These are phyloP conservation scores for Tricholaema leucomelas DNA, from an alignment of 2,113 vertebrate genomes.

Conservation along the genomic window DNA sequence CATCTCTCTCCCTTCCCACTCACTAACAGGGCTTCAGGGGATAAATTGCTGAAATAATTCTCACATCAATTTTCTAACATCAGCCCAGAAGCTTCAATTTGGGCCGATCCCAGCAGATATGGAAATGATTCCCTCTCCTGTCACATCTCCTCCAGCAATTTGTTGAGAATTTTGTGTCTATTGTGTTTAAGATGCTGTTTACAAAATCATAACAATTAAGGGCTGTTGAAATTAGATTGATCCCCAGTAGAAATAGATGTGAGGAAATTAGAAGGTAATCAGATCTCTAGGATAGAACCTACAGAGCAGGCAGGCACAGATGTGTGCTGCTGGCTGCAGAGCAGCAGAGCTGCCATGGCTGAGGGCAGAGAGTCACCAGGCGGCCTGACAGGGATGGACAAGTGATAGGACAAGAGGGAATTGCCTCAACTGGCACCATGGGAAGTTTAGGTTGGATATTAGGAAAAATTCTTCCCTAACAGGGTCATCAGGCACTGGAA, in stretches of 20 bases:
- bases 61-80: conserved; percentile 41
- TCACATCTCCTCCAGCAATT: conserved; percentile 51
- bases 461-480: too few relatives aligned
- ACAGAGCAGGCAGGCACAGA: not conserved
- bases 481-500: too few relatives aligned
- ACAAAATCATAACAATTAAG: conserved; percentile 56
- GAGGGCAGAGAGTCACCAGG: not conserved
- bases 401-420: too few relatives aligned
- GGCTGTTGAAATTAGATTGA: conserved; percentile 55
- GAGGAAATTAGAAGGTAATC: conserved; percentile 34
- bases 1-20: conserved; percentile 1
- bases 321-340: not conserved
- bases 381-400: not conserved
- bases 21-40: conserved; percentile 29
- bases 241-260: conserved; percentile 16
- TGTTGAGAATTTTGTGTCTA: conserved; percentile 35
- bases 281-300: not conserved
- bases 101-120: conserved; percentile 31
- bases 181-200: conserved; percentile 56
- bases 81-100: conserved; percentile 31
- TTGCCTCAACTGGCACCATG: too few relatives aligned
- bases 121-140: conserved; percentile 23
- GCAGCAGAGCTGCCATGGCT: not conserved
- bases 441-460: too few relatives aligned
- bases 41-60: conserved; percentile 3